Evolutionary conservation across 2,888 invertebrate species (phyloP).

Genomic region (Scrobipalpa costella): DNA sequence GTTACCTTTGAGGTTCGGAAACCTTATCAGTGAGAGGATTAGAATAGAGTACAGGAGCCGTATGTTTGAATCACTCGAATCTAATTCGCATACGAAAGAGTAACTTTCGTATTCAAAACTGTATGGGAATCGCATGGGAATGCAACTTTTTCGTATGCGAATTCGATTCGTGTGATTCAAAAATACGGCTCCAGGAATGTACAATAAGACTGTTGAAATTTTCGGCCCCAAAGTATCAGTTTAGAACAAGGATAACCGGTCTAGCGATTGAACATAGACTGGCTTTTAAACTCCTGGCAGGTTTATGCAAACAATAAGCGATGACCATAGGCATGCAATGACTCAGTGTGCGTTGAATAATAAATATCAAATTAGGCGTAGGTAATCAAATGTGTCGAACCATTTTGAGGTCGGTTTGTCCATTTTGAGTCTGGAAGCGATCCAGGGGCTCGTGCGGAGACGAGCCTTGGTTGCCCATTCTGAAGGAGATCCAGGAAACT

Average conservation of each 20-base stretch:
- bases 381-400: conserved; percentile 47
- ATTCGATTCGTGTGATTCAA: no score
- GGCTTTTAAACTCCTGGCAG: conserved; percentile 24
- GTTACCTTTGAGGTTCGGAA: not conserved
- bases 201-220: not conserved
- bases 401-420: conserved; percentile 69
- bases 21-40: conserved; percentile 1
- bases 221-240: not conserved
- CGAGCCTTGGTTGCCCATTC: conserved; percentile 92
- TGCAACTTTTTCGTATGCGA: no score
- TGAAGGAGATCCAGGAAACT: conserved; percentile 36
- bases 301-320: conserved; percentile 42
- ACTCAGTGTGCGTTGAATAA: conserved; percentile 38
- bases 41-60: not conserved
- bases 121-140: no score
- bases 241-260: conserved; percentile 18
- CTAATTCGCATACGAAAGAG: no score
- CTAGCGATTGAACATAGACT: not conserved
- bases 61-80: no score
- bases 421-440: conserved; percentile 79
- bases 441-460: conserved; percentile 91
- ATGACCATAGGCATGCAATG: conserved; percentile 43
- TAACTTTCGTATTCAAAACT: no score
- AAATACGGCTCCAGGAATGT: no score
- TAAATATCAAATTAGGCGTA: conserved; percentile 47